A percentile compares a stretch with the other conserved stretches of the same genome.
Conservation (phyloP, 2,113 vertebrate species). For the Parotia lawesii region DNA sequence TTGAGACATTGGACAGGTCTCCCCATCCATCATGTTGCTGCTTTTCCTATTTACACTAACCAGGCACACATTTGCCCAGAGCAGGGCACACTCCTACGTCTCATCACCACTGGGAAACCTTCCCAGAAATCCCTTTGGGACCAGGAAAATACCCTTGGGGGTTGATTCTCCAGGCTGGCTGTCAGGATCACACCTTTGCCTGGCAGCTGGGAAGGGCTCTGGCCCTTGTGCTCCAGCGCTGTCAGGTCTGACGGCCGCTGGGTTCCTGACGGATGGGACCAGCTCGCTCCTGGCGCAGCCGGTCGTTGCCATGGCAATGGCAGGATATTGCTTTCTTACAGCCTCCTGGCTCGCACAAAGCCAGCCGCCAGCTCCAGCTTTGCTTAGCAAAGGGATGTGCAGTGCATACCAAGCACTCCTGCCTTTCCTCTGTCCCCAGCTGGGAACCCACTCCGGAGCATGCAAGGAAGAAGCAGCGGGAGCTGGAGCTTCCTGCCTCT, state of each 20-base stretch:
- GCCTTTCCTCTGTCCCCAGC: conserved; percentile 17
- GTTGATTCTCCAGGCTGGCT: not conserved
- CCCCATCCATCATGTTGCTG: not conserved
- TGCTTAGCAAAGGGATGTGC: conserved; percentile 56
- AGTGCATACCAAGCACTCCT: conserved; percentile 68
- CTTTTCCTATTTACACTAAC: not conserved
- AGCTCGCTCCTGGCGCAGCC: conserved; percentile 35
- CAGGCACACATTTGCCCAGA: not conserved
- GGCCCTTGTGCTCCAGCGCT: not conserved
- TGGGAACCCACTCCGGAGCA: not conserved
- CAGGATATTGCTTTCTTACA: conserved; percentile 74
- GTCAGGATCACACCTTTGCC: accelerated
- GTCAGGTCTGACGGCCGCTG: not conserved
- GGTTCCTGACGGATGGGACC: conserved; percentile 1
- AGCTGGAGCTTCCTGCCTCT: not conserved
- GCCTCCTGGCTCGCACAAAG: conserved; percentile 65
- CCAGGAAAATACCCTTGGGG: accelerated
- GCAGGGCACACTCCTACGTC: not conserved
- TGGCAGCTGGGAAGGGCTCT: not conserved
- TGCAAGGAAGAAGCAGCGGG: not conserved
- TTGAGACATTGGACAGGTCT: accelerated
- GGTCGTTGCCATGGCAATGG: conserved; percentile 62
- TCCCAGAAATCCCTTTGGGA: not conserved
- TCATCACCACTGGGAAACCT: not conserved
- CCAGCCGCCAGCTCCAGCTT: conserved; percentile 65